Percentiles rank a stretch among this genome's conserved stretches.
phyloP scores from a whole-genome alignment of 2,888 invertebrate genomes.

The Hemithea aestivaria region DNA sequence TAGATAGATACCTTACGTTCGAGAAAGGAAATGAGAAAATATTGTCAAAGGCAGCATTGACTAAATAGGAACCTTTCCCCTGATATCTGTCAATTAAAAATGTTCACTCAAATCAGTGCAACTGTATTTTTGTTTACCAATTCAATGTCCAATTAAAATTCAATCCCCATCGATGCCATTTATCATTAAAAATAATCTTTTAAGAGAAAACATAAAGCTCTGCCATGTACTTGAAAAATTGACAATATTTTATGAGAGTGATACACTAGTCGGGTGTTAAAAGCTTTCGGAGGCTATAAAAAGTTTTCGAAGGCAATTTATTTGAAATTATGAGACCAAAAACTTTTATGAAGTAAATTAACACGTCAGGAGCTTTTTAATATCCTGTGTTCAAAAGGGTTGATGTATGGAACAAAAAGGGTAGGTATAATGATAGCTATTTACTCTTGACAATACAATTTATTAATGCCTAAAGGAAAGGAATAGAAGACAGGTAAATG shows the following conservation, averaged over 20 bases:
- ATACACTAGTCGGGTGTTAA: conserved; percentile 30
- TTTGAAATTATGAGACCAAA: conserved; percentile 24
- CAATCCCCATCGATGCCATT: conserved; percentile 18
- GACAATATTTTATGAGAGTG: conserved; percentile 29
- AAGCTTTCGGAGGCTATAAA: conserved; percentile 28
- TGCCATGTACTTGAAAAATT: conserved; percentile 26
- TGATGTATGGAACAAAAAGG: not conserved
- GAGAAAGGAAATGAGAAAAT: too few relatives aligned
- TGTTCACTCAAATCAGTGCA: too few relatives aligned
- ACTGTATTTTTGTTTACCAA: conserved; percentile 3
- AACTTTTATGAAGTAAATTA: conserved; percentile 20
- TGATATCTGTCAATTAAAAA: too few relatives aligned
- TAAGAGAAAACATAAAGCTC: conserved; percentile 23
- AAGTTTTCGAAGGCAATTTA: conserved; percentile 26
- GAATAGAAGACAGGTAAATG: too few relatives aligned
- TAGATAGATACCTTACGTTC: too few relatives aligned
- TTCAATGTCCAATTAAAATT: conserved; percentile 24
- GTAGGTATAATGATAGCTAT: not conserved
- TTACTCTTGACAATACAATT: not conserved
- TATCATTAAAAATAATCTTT: conserved; percentile 24
- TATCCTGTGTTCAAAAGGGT: conserved; percentile 4
- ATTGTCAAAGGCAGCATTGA: too few relatives aligned
- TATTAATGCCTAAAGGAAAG: too few relatives aligned
- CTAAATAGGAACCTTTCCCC: too few relatives aligned
- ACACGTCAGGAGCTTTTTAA: conserved; percentile 13